These are phyloP conservation scores for Polymixis lichenea DNA, from an alignment of 2,888 invertebrate species.

Conservation along the genomic window DNA sequence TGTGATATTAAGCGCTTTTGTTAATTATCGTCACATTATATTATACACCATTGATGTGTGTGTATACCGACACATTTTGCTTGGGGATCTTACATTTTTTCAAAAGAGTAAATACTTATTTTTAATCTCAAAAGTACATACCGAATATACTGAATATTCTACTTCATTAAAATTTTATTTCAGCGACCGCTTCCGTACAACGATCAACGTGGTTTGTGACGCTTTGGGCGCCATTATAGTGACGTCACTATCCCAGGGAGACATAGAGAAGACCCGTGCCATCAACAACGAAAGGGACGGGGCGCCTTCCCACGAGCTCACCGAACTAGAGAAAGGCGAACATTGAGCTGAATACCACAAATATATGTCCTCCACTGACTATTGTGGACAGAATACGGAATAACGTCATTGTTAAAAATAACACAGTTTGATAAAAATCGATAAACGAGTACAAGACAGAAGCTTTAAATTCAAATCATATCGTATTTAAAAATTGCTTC, in stretches of 20 bases:
- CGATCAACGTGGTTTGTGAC: slow-evolving; percentile 98
- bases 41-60: neutral
- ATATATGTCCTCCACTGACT: slow-evolving; percentile 28
- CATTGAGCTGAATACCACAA: slow-evolving; percentile 73
- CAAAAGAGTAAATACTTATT: neutral
- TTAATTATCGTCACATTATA: slow-evolving; percentile 8
- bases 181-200: slow-evolving; percentile 96
- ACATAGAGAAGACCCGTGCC: slow-evolving; percentile 87
- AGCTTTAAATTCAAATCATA: slow-evolving; percentile 52
- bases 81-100: neutral
- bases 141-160: neutral
- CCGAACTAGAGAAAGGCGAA: slow-evolving; percentile 91
- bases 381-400: slow-evolving; percentile 39
- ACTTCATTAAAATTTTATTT: slow-evolving; percentile 64
- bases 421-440: slow-evolving; percentile 6
- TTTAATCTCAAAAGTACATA: neutral
- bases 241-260: slow-evolving; percentile 94
- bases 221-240: slow-evolving; percentile 98
- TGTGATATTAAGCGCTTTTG: slow-evolving; percentile 9
- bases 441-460: slow-evolving; percentile 24
- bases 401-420: slow-evolving; percentile 24
- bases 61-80: neutral
- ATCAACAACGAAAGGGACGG: slow-evolving; percentile 84
- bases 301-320: slow-evolving; percentile 92
- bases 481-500: neutral